Conservation (phyloP, 1,140 invertebrate genomes). For the Drosophila nannoptera region DNA sequence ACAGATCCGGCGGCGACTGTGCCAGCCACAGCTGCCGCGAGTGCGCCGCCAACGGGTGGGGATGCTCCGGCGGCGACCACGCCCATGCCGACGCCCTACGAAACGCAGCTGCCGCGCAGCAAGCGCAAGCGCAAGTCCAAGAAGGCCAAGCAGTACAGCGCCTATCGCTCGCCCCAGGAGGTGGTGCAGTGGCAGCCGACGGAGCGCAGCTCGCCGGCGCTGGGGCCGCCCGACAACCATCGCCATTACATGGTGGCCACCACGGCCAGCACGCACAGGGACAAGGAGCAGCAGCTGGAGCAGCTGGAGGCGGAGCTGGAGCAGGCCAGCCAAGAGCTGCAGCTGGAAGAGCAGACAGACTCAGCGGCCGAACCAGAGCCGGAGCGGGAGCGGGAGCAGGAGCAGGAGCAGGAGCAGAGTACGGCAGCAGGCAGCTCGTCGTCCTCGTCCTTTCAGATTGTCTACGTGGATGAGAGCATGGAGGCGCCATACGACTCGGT, state of each 20-base stretch:
- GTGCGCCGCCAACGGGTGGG: not conserved
- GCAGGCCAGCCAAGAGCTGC: not conserved
- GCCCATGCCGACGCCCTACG: constrained; percentile 26
- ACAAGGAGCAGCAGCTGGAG: not conserved
- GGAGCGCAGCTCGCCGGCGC: constrained; percentile 11
- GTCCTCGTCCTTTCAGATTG: constrained; percentile 47
- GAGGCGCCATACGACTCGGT: constrained; percentile 38
- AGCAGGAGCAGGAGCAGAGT: constrained; percentile 1
- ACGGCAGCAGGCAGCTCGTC: not conserved
- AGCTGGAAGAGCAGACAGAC: not conserved
- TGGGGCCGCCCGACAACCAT: constrained; percentile 42
- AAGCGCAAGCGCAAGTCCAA: constrained; percentile 47
- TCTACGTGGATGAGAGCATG: constrained; percentile 65
- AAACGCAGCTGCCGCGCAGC: constrained; percentile 45
- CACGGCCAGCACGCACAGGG: not conserved
- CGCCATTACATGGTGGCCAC: constrained; percentile 14
- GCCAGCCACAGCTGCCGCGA: not conserved
- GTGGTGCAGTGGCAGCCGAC: constrained; percentile 62
- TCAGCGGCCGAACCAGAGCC: no score
- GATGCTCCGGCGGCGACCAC: constrained; percentile 9
- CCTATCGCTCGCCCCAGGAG: constrained; percentile 63
- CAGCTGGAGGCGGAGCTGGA: not conserved
- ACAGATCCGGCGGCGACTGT: not conserved
- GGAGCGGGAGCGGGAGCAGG: constrained; percentile 1
- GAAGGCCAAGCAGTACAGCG: constrained; percentile 64